Base-by-base conservation (phyloP, 2,797 vertebrate genomes). In the Lagodon rhomboides region DNA sequence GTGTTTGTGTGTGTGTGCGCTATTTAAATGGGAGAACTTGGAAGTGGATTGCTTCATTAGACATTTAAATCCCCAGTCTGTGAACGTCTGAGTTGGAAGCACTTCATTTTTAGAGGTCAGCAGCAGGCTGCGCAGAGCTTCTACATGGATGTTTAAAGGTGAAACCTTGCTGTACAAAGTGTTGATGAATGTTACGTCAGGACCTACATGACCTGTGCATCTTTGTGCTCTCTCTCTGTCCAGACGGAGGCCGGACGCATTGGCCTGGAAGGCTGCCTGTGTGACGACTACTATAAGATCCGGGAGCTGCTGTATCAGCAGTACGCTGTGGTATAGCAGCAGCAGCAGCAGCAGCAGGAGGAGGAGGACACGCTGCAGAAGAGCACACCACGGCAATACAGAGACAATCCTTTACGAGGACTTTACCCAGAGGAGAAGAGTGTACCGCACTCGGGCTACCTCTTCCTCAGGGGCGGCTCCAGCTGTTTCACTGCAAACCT, bases 281-380 rank as follows among this genome's bases (percentile, higher is more conserved):
- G 98, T 92, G 98, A 98, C 80, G 98, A 99, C 93, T 99, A 99
- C 95, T 99, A 97, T 87, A 98, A 97, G 94, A 99, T 99, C 94
- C 96, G 98, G 89, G 97, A 98, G 93, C 96, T 99, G 95, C 96
- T 99, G 89, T 99, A 99, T 59, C 96, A 98, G 94, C 98, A 99
- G 87, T 99, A 99, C 0, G 98, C 98, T 55, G 98, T 99, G 85
- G 97, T 99, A 80, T 99, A 94, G 94, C 88, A 69, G 83, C 77
- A 83, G 85, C 74, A 70, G 73, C 65, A 62, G 74, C 22, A 74
- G 76, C 11, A 60, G 61, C 11, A 65, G 44, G 13, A 62, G 11
- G 75, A 83, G 30, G 55, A 83, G 68, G 49, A 51, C 22, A 43
- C 15, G 17, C 78, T 18, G 85, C 74, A 84, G 71, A 75, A 73